Base-by-base conservation (phyloP, 2,113 vertebrate genomes). In the Glaucomys volans region DNA sequence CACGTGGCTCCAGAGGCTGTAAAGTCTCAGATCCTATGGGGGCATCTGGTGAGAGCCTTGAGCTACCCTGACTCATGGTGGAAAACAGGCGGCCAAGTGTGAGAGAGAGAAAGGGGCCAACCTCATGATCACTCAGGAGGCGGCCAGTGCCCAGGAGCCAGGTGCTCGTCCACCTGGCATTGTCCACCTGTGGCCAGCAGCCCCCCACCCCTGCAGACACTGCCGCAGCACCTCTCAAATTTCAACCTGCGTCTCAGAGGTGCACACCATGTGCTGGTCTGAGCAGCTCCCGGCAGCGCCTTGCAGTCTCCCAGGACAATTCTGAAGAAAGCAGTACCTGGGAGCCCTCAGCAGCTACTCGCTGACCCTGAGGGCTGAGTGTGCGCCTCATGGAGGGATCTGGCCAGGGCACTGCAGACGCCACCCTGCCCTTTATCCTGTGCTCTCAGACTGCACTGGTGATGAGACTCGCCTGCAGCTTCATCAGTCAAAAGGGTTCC, bases 391-490 rank as follows among this genome's bases (percentile, higher is more conserved):
- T 2, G 4, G 32, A 42, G 22, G 16, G 42, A 13, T 37, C 30
- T 8, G 40, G 40, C 13, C 1, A 2, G 28, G 30, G 9, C 0
- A 2, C 17, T 14, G 9, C 0, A 22, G 57, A 3, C 2, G 8
- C 67, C 2, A 3, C 74, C 47, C 16, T 0, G 3, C 30, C 37
- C 50, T 62, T 44, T 17, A 40, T 66, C 66, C 81, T 64, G 14
- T 13, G 24, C 13, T 1, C 75, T 79, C 22, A 57, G 57, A 11
- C n/a, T 4, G 24, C 83, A 22, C 4, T 1, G 85, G 62, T 32
- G 17, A 28, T 9, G 37, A 35, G 11, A 9, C 2, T 16, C 8
- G 18, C 22, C 28, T 52, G 57, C 22, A 32, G 30, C 13, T 47
- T 30, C 54, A 32, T 44, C 17, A 59, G 40, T 50, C 2, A 32